phyloP scores from a whole-genome alignment of 2,888 invertebrate species.

The Tachina lurida region DNA sequence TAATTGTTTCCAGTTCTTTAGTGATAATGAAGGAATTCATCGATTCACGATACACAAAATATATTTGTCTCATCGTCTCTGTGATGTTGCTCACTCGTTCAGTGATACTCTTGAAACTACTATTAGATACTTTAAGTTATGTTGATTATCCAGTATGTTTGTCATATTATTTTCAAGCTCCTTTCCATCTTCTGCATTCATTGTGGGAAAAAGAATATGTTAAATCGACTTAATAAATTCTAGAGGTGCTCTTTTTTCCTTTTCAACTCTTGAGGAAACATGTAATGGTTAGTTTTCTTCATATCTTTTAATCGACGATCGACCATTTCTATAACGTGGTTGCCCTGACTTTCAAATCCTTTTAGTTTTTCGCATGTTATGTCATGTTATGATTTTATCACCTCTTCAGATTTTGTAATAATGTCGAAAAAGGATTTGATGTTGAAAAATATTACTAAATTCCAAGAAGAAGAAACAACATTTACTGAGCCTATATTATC shows the following conservation, averaged over 20 bases:
- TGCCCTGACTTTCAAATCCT: background rate
- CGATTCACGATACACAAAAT: background rate
- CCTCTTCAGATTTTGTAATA: too few relatives aligned
- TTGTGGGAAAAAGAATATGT: background rate
- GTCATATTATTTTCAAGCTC: too few relatives aligned
- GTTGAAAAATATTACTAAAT: background rate
- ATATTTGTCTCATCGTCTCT: background rate
- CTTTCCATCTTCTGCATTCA: too few relatives aligned
- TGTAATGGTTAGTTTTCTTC: background rate
- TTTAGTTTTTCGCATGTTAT: background rate
- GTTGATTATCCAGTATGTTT: constrained; percentile 5
- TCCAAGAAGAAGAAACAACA: constrained; percentile 3
- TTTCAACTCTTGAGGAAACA: background rate
- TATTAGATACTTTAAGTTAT: background rate
- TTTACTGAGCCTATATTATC: background rate
- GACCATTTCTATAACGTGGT: background rate
- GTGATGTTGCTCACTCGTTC: background rate
- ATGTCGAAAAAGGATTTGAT: background rate
- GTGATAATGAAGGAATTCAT: constrained; percentile 4
- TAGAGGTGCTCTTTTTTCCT: background rate
- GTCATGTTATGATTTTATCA: too few relatives aligned
- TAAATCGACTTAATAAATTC: constrained; percentile 1
- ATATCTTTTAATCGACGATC: background rate
- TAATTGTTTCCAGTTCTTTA: constrained; percentile 3
- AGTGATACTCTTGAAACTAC: too few relatives aligned